Conservation (phyloP, 37 sponge, comb jelly and placozoan species). For the Cladorhizidae sp. region DNA sequence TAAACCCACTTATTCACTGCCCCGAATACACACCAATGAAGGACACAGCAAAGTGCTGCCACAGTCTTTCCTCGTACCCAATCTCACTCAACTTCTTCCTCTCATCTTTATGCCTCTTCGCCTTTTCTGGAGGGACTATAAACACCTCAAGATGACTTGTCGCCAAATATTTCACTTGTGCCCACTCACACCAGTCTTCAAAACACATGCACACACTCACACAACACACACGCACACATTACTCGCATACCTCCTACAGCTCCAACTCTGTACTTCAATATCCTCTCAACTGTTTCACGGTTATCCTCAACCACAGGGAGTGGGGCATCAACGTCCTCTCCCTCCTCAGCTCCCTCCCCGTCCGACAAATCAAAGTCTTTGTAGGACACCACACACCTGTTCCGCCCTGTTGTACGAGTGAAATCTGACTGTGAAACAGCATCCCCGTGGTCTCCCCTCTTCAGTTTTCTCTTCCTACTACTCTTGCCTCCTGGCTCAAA, state of each 20-base stretch:
- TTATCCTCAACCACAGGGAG: slow-evolving; percentile 32
- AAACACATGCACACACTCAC: no score
- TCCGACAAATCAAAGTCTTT: slow-evolving; percentile 44
- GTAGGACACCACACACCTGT: slow-evolving; percentile 49
- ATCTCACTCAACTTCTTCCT: no score
- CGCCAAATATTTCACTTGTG: no score
- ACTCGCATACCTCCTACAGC: slow-evolving; percentile 44
- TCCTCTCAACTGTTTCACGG: slow-evolving; percentile 47
- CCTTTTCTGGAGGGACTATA: no score
- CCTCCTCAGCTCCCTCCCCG: slow-evolving; percentile 12
- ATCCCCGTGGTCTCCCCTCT: neutral
- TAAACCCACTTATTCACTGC: no score
- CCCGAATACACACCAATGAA: no score
- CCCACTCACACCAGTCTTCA: no score
- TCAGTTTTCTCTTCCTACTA: neutral
- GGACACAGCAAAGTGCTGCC: no score
- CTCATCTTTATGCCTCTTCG: no score
- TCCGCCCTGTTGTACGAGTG: slow-evolving; percentile 31
- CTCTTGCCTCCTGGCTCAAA: slow-evolving; percentile 32
- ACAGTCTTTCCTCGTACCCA: no score
- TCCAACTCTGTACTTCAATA: slow-evolving; percentile 41
- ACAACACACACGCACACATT: no score
- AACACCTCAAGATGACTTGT: no score
- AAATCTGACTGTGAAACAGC: slow-evolving; percentile 17
- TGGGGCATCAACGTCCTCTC: slow-evolving; percentile 27